Conservation (phyloP, 2,888 invertebrate species). For the Baronia brevicornis region DNA sequence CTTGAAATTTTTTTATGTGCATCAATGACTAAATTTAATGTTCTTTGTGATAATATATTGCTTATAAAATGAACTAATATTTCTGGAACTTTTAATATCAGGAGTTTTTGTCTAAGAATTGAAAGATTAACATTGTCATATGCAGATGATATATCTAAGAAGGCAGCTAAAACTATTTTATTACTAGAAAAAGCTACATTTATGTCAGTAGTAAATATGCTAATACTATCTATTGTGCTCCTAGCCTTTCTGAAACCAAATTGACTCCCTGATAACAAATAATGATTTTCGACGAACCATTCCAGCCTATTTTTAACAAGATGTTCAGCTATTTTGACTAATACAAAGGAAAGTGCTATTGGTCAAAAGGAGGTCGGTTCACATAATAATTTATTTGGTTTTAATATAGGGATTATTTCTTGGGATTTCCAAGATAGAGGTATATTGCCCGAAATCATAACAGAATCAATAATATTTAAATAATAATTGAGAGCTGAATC, state of each 20-base stretch:
- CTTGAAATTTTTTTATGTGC: too few relatives aligned
- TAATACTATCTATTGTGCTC: conserved; percentile 11
- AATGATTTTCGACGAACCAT: conserved; percentile 15
- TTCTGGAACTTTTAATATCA: too few relatives aligned
- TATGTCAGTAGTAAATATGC: conserved; percentile 7
- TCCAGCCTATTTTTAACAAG: conserved; percentile 18
- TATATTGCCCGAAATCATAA: neutral
- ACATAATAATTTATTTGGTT: conserved; percentile 9
- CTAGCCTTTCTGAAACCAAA: conserved; percentile 19
- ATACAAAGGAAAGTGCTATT: conserved; percentile 14
- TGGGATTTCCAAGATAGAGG: conserved; percentile 11
- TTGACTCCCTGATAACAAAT: conserved; percentile 13
- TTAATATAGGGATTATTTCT: conserved; percentile 10
- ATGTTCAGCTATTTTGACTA: conserved; percentile 15
- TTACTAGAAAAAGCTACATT: neutral
- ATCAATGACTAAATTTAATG: too few relatives aligned
- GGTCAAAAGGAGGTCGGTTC: conserved; percentile 12
- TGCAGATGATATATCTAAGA: too few relatives aligned
- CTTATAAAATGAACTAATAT: too few relatives aligned
- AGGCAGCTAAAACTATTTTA: too few relatives aligned
- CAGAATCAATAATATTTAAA: neutral
- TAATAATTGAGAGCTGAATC: too few relatives aligned
- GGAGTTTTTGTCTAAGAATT: too few relatives aligned
- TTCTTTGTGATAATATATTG: too few relatives aligned
- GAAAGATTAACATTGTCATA: too few relatives aligned